Base-by-base conservation (phyloP, 1,140 invertebrate species). In the Tetramorium simillimum region DNA sequence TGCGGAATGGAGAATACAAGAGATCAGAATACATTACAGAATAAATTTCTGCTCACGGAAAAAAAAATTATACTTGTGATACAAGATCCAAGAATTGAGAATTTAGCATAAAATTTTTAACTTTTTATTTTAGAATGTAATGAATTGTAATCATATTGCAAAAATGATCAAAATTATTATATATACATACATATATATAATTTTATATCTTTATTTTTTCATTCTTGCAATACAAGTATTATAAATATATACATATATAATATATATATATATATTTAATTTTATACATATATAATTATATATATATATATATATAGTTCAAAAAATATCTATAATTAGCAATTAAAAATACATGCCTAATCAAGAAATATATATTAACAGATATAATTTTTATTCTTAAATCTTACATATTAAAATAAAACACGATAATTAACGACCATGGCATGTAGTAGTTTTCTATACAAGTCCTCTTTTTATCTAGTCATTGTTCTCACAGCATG, bases 381-480 rank as follows among this genome's bases (percentile, higher is more conserved):
- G 37, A 65, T 65, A 65, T 53, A 21, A 81, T 7, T 53, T 33
- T 51, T 80, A 67, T 18, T 51, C 18, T 81, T 28, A 73, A 60
- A 49, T 37, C 43, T 33, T 49, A 62, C 9, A 33, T 73, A 62
- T 69, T 60, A 91, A 92, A 90, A 88, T 90, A 86, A 91, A 91
- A 90, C 86, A 89, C 91, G 87, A 82, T 80, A 92, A 91, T 90
- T 91, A 90, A 63, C 89, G 88, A 88, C 90, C 84, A 91, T 91
- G 89, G 85, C 87, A 91, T 85, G 86, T 92, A 86, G 88, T 82
- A 85, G 7, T 86, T 86, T 33, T 28, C n/a, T 37, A 85, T 75
- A 53, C 43, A 72, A 72, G 63, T 89, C 84, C 28, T 85, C 40
- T n/a, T 43, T 49, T 70, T 46, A 73, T 84, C 76, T 81, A 73